Percentiles rank a stretch among this genome's conserved stretches.
Conservation (phyloP, 2,797 vertebrate genomes). For the Macroramphosus scolopax region DNA sequence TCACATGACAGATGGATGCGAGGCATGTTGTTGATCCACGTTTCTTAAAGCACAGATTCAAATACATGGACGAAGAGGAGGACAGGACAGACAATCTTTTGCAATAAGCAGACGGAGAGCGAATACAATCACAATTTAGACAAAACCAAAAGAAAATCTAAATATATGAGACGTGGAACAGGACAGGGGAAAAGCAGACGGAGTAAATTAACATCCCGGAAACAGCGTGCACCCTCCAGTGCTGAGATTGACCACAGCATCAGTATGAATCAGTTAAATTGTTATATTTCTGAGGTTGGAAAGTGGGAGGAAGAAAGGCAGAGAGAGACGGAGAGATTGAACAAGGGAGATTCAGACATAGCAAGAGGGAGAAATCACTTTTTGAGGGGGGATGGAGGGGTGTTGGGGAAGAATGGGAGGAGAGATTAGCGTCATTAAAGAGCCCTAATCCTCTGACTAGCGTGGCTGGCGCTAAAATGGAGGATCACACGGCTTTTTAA, state of each 20-base stretch:
- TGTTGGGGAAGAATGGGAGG: conserved; percentile 58
- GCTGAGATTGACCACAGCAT: too few species aligned
- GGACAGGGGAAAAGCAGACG: not conserved
- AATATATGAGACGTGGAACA: too few species aligned
- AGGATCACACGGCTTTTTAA: conserved; percentile 87
- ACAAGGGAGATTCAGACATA: conserved; percentile 83
- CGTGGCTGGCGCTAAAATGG: conserved; percentile 88
- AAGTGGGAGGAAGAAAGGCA: conserved; percentile 22
- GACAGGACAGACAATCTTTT: too few species aligned
- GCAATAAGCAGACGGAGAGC: too few species aligned
- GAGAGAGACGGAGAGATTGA: conserved; percentile 22
- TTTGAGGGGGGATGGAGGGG: conserved; percentile 57
- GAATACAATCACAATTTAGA: too few species aligned
- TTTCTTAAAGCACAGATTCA: too few species aligned
- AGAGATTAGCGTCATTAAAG: conserved; percentile 95
- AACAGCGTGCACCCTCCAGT: too few species aligned
- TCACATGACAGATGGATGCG: too few species aligned
- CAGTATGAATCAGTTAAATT: conserved; percentile 61
- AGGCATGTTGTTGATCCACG: too few species aligned
- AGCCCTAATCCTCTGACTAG: conserved; percentile 91
- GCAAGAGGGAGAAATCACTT: conserved; percentile 83
- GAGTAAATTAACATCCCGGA: not conserved
- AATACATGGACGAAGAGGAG: too few species aligned
- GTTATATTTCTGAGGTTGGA: conserved; percentile 75
- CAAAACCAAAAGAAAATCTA: too few species aligned